A percentile compares a stretch with the other conserved stretches of the same genome.
These are phyloP conservation scores for Gonioctena quinquepunctata DNA, from an alignment of 1,140 invertebrate species.

Conservation along the genomic window DNA sequence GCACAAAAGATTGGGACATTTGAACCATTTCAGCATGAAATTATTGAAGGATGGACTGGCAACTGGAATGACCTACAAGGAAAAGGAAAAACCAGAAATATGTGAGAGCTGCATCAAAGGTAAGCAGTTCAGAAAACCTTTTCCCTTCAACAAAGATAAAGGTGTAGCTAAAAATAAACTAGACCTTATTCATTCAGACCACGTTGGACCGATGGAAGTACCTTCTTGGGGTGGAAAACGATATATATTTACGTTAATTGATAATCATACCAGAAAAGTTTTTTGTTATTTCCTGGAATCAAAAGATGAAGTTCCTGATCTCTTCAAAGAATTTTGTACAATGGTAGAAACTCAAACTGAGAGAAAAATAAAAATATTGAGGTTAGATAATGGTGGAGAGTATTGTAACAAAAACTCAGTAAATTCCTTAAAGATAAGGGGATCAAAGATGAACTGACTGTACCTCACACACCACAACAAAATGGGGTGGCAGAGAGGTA, in stretches of 20 bases:
- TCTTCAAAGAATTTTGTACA: constrained; percentile 39
- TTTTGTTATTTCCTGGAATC: constrained; percentile 45
- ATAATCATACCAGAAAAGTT: constrained; percentile 49
- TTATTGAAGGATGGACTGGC: constrained; percentile 26
- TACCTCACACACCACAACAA: constrained; percentile 54
- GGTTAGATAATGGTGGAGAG: constrained; percentile 49
- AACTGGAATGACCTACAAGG: constrained; percentile 8
- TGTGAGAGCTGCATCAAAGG: constrained; percentile 32
- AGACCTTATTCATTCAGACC: constrained; percentile 31
- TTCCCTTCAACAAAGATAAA: constrained; percentile 18
- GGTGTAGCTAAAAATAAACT: constrained; percentile 21
- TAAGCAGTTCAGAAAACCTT: constrained; percentile 27
- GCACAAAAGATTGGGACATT: constrained; percentile 31
- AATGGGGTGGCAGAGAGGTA: constrained; percentile 54
- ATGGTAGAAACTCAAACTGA: constrained; percentile 42
- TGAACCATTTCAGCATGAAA: constrained; percentile 24
- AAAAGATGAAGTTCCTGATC: constrained; percentile 43
- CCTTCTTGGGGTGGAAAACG: constrained; percentile 33
- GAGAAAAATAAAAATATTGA: constrained; percentile 41
- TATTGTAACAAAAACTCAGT: constrained; percentile 42
- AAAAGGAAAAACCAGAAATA: neutral
- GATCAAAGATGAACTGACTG: constrained; percentile 51
- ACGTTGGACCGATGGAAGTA: constrained; percentile 27
- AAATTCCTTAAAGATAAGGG: constrained; percentile 39
- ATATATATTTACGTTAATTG: constrained; percentile 53